Evolutionary conservation across 2,113 vertebrate species (phyloP).

Genomic region (Podocnemis expansa): DNA sequence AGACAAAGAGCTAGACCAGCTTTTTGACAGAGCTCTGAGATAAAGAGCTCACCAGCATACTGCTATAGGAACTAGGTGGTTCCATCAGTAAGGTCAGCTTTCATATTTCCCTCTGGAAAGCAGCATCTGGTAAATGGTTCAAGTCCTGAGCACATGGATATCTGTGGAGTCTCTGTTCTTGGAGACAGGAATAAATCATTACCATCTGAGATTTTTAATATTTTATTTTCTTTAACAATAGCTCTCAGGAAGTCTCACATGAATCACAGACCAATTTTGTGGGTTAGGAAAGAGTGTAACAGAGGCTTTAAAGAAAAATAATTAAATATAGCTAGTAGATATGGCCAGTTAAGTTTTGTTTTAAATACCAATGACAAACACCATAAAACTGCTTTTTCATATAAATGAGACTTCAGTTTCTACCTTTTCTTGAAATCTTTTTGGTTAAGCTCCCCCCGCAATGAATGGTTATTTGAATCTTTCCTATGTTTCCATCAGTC

Average conservation of each 20-base stretch:
- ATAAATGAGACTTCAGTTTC: not conserved
- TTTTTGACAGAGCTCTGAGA: too few species aligned
- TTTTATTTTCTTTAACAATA: not conserved
- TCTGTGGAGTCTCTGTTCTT: not conserved
- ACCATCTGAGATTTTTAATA: not conserved
- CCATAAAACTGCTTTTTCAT: not conserved
- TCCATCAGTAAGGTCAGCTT: not conserved
- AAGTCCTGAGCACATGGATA: not conserved
- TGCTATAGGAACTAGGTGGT: not conserved
- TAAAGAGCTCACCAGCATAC: not conserved
- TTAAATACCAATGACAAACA: not conserved
- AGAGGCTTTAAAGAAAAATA: not conserved
- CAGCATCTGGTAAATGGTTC: not conserved
- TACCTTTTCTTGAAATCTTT: not conserved
- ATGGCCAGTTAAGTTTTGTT: not conserved
- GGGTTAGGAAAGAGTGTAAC: too few species aligned
- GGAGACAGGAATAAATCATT: not conserved
- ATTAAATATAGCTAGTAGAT: not conserved
- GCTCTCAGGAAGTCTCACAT: not conserved
- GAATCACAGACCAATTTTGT: not conserved
- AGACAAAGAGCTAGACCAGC: not conserved
- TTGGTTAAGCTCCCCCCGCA: not conserved
- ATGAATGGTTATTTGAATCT: not conserved
- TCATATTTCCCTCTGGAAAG: not conserved
- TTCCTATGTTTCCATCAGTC: slow-evolving; percentile 15